Percentiles rank a stretch among this genome's conserved stretches.
phyloP scores from a whole-genome alignment of 2,113 vertebrate species.

The Nannobrachium achirus region DNA sequence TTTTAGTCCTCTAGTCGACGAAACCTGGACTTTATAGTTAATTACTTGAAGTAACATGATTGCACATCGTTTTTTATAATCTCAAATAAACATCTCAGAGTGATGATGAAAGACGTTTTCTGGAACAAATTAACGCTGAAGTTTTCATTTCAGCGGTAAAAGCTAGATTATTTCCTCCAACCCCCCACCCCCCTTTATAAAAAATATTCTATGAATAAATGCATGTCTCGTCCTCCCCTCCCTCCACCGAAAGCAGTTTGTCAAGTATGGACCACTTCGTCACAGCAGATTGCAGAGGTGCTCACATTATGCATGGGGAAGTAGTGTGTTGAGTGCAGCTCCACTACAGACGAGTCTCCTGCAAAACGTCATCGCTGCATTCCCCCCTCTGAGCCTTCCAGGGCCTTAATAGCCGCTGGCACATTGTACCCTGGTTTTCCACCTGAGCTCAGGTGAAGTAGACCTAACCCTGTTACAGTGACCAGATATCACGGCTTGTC shows the following conservation, averaged over 20 bases:
- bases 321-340: conserved; percentile 1
- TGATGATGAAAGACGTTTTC: background rate
- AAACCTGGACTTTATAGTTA: no score
- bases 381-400: conserved; percentile 10
- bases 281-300: conserved; percentile 6
- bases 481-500: no score
- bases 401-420: conserved; percentile 46
- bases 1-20: no score
- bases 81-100: no score
- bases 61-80: no score
- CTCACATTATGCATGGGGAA: conserved; percentile 10
- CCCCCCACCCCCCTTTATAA: background rate
- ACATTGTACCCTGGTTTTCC: conserved; percentile 14
- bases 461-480: no score
- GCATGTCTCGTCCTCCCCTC: background rate
- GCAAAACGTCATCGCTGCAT: conserved; percentile 10
- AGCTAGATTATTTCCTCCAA: background rate
- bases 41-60: no score
- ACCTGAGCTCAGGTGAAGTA: no score
- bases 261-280: conserved; percentile 29
- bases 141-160: background rate
- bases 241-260: conserved; percentile 5
- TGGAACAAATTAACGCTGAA: no score
- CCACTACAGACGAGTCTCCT: background rate
- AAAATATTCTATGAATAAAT: conserved; percentile 13